Conservation (phyloP, 2,888 invertebrate species). For the Zygogramma bicolorata region DNA sequence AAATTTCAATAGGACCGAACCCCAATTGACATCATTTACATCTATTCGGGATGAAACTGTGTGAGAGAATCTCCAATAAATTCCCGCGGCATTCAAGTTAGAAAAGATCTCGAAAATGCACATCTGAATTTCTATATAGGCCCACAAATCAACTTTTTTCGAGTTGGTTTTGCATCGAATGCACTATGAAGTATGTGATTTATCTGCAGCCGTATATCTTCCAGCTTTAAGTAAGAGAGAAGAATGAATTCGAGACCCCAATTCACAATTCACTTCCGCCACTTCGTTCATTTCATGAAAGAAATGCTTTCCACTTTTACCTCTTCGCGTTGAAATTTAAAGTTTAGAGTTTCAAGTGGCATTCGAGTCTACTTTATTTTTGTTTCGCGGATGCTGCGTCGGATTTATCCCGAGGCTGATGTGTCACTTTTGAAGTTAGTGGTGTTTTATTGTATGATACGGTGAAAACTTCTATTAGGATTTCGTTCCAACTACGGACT, state of each 20-base stretch:
- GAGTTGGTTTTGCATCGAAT: conserved; percentile 54
- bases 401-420: conserved; percentile 3
- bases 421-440: neutral
- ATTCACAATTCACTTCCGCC: conserved; percentile 50
- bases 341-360: conserved; percentile 22
- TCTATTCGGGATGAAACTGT: conserved; percentile 11
- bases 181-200: conserved; percentile 57
- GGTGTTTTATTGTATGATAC: too few relatives aligned
- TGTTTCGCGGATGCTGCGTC: conserved; percentile 9
- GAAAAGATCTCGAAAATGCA: conserved; percentile 41
- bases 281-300: conserved; percentile 36
- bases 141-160: conserved; percentile 56
- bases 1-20: conserved; percentile 9
- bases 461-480: too few relatives aligned
- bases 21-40: conserved; percentile 16
- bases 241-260: conserved; percentile 52
- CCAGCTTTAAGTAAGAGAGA: conserved; percentile 53
- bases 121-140: conserved; percentile 54
- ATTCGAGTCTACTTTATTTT: neutral
- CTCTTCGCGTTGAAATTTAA: conserved; percentile 10
- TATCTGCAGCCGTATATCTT: conserved; percentile 55
- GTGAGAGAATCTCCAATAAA: conserved; percentile 26
- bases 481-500: too few relatives aligned
- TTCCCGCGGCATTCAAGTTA: conserved; percentile 37
- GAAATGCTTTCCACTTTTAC: conserved; percentile 18